Evolutionary conservation across 1,140 invertebrate species (phyloP).

Genomic region (Ips nitidus): DNA sequence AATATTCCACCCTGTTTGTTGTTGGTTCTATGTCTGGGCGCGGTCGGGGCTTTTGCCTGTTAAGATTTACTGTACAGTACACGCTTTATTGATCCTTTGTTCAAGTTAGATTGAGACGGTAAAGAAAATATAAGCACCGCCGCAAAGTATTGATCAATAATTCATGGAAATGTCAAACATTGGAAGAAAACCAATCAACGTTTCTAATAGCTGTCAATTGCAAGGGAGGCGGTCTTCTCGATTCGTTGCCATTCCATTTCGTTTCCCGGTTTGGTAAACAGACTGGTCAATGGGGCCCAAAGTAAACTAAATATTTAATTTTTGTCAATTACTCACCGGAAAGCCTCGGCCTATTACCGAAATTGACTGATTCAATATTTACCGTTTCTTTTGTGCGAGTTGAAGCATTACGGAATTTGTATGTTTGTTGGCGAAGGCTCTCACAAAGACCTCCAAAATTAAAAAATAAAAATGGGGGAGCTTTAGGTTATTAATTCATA

Average conservation of each 20-base stretch:
- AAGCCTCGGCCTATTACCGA: slow-evolving; percentile 12
- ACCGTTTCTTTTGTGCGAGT: slow-evolving; percentile 1
- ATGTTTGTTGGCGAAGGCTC: not conserved
- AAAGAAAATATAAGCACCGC: too few relatives aligned
- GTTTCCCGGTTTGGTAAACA: slow-evolving; percentile 16
- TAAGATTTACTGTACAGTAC: too few relatives aligned
- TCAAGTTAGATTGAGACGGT: too few relatives aligned
- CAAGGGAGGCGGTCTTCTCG: not conserved
- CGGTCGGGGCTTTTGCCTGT: too few relatives aligned
- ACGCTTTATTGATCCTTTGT: too few relatives aligned
- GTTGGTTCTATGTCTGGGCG: not conserved
- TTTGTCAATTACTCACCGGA: slow-evolving; percentile 15
- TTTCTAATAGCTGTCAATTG: slow-evolving; percentile 10
- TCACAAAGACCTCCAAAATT: not conserved
- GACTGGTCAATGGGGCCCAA: slow-evolving; percentile 14
- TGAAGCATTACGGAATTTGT: not conserved
- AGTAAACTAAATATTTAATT: slow-evolving; percentile 28
- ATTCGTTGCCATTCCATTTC: slow-evolving; percentile 11
- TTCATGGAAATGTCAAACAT: slow-evolving; percentile 1
- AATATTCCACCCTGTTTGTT: slow-evolving; percentile 15
- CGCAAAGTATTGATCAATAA: not conserved
- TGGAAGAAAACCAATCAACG: not conserved
- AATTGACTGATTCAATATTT: slow-evolving; percentile 24
- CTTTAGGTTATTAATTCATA: too few relatives aligned
- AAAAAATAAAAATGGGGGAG: not conserved